A percentile compares a stretch with the other conserved stretches of the same genome.
These are phyloP conservation scores for Colius striatus DNA, from an alignment of 2,113 vertebrate species.

Conservation along the genomic window DNA sequence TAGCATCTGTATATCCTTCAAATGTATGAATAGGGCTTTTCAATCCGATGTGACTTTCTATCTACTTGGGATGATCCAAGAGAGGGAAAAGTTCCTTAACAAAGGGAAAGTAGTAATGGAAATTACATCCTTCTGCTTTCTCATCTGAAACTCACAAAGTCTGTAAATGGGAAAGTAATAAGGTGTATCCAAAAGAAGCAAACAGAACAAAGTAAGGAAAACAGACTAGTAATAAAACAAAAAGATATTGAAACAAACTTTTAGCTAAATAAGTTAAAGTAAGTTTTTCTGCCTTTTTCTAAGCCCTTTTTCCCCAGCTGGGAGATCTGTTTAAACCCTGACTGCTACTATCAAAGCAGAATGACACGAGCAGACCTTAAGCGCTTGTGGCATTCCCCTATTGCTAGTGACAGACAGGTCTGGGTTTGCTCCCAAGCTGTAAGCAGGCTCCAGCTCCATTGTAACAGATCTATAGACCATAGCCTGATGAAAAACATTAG, in stretches of 20 bases:
- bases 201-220: neutral
- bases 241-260: neutral
- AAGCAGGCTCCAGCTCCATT: slow-evolving; percentile 58
- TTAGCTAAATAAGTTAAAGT: neutral
- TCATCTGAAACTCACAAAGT: neutral
- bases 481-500: slow-evolving; percentile 65
- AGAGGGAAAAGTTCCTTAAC: neutral
- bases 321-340: slow-evolving; percentile 8
- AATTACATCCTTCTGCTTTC: neutral
- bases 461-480: slow-evolving; percentile 63
- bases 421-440: slow-evolving; percentile 50
- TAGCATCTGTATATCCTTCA: neutral
- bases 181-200: neutral
- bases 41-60: neutral
- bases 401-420: slow-evolving; percentile 42
- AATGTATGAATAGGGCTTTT: neutral
- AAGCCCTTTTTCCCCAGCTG: neutral
- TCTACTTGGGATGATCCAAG: neutral
- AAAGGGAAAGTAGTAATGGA: neutral
- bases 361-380: neutral
- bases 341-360: slow-evolving; percentile 30
- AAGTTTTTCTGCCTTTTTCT: neutral
- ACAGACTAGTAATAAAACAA: neutral
- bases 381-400: slow-evolving; percentile 25
- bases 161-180: neutral